A percentile compares a stretch with the other conserved stretches of the same genome.
Evolutionary conservation across 2,113 vertebrate genomes (phyloP).

Genomic region (Chlorodrepanis virens): DNA sequence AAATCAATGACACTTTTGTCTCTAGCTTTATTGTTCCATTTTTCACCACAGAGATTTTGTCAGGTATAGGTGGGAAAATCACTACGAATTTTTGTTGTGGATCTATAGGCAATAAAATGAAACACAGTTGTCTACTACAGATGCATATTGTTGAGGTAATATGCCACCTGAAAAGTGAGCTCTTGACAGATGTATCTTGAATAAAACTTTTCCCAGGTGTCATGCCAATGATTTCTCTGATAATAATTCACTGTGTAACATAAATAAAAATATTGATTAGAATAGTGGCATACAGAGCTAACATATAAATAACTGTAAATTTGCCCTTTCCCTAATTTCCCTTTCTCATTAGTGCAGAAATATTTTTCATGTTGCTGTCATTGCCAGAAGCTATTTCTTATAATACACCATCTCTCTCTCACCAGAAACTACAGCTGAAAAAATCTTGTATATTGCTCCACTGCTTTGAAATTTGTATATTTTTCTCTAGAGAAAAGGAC

Average conservation of each 20-base stretch:
- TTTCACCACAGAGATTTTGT: not conserved
- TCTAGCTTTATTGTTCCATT: not conserved
- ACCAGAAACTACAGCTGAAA: not conserved
- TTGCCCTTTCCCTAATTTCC: constrained; percentile 16
- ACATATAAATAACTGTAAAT: not conserved
- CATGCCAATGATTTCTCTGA: not conserved
- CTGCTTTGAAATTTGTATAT: not conserved
- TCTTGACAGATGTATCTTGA: not conserved
- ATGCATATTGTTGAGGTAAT: not conserved
- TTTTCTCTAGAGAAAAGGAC: not conserved
- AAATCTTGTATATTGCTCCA: not conserved
- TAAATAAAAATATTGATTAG: constrained; percentile 29
- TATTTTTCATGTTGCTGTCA: constrained; percentile 3
- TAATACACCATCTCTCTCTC: not conserved
- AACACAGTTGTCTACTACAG: not conserved
- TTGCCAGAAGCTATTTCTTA: not conserved
- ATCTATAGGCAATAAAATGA: not conserved
- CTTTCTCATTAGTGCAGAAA: not conserved
- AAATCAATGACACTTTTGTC: not conserved
- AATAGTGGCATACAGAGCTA: not conserved
- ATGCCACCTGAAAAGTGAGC: not conserved
- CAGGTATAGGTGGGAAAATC: not conserved
- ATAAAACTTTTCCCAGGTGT: not conserved
- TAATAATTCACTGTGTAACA: not conserved
- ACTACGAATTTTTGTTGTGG: not conserved